These are phyloP conservation scores for Hyposmocoma kahamanoa DNA, from an alignment of 1,140 invertebrate genomes.

Conservation along the genomic window DNA sequence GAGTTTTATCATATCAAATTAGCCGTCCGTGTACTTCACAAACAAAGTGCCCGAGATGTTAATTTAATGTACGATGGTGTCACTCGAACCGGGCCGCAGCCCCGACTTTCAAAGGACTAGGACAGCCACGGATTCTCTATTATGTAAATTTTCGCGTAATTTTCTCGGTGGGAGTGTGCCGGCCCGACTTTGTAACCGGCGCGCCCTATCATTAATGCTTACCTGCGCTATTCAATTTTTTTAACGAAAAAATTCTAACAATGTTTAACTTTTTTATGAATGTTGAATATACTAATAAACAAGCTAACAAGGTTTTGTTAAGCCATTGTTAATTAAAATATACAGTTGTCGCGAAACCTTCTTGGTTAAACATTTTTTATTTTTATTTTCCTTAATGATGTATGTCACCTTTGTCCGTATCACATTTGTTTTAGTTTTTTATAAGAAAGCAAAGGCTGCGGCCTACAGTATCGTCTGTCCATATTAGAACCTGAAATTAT, in stretches of 20 bases:
- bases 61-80: slow-evolving; percentile 63
- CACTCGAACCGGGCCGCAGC: slow-evolving; percentile 43
- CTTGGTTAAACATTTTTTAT: too few relatives aligned
- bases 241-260: background rate
- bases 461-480: too few relatives aligned
- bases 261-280: background rate
- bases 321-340: too few relatives aligned
- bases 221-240: slow-evolving; percentile 41
- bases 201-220: slow-evolving; percentile 52
- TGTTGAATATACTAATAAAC: too few relatives aligned
- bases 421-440: too few relatives aligned
- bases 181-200: slow-evolving; percentile 60
- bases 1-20: slow-evolving; percentile 33
- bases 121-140: slow-evolving; percentile 64
- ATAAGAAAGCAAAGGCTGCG: too few relatives aligned
- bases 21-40: slow-evolving; percentile 34
- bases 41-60: slow-evolving; percentile 62
- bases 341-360: too few relatives aligned
- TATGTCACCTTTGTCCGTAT: too few relatives aligned
- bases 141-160: slow-evolving; percentile 69
- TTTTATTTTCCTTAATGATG: too few relatives aligned
- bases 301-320: too few relatives aligned
- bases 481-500: too few relatives aligned
- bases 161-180: slow-evolving; percentile 48
- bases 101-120: slow-evolving; percentile 61